Evolutionary conservation across 2,888 invertebrate species (phyloP).

Genomic region (Bembecia ichneumoniformis): DNA sequence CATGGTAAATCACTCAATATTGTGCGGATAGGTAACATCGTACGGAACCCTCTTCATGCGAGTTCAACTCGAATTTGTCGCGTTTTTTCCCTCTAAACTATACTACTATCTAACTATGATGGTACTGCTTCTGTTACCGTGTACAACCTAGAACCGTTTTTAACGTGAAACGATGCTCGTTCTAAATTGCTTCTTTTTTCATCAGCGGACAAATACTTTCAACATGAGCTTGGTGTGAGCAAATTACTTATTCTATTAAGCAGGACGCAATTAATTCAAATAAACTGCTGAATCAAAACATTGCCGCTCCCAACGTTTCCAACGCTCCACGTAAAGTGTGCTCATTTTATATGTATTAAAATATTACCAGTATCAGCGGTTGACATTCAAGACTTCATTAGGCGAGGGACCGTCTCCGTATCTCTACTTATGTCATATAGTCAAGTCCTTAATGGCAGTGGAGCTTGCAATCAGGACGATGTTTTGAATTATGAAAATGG

Average conservation of each 20-base stretch:
- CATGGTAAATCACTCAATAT: too few species aligned
- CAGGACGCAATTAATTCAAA: not conserved
- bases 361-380: slow-evolving; percentile 2
- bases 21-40: too few species aligned
- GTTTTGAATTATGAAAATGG: slow-evolving; percentile 11
- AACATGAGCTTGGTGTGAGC: not conserved
- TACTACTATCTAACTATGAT: too few species aligned
- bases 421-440: not conserved
- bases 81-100: too few species aligned
- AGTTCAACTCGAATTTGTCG: too few species aligned
- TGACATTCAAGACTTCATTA: slow-evolving; percentile 4
- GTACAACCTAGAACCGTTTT: too few species aligned
- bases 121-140: too few species aligned
- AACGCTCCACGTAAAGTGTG: not conserved
- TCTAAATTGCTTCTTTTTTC: too few species aligned
- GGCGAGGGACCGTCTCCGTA: slow-evolving; percentile 1
- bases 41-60: too few species aligned
- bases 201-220: too few species aligned
- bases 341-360: slow-evolving; percentile 1
- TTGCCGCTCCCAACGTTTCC: not conserved
- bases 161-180: too few species aligned
- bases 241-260: not conserved
- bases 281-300: not conserved
- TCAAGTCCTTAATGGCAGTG: slow-evolving; percentile 3
- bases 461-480: slow-evolving; percentile 5